Percentiles rank a stretch among this genome's conserved stretches.
Conservation (phyloP, 2,888 invertebrate species). For the Melanchra persicariae region DNA sequence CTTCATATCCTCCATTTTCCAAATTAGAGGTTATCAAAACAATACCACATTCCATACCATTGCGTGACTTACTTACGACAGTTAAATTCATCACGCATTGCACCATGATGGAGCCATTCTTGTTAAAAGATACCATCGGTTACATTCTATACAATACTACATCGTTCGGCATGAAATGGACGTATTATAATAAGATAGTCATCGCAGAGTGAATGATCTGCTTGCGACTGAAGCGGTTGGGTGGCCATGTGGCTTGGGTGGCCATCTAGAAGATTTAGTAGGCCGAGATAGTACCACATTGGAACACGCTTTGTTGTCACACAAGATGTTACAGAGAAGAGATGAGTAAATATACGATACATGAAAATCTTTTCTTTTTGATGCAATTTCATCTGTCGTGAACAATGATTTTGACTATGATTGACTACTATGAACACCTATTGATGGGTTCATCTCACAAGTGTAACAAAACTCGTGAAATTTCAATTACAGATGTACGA, state of each 20-base stretch:
- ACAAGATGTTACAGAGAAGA: not conserved
- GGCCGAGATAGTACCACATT: not conserved
- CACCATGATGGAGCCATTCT: slow-evolving; percentile 59
- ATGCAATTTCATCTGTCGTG: not conserved
- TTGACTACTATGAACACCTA: not conserved
- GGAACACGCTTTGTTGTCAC: not conserved
- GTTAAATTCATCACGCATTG: slow-evolving; percentile 55
- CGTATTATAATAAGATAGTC: slow-evolving; percentile 43
- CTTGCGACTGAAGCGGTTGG: slow-evolving; percentile 10
- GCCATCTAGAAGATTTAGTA: not conserved
- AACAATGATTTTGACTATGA: not conserved
- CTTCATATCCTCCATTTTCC: slow-evolving; percentile 23
- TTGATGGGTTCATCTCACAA: not conserved
- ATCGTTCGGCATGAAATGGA: slow-evolving; percentile 46
- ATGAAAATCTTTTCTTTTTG: not conserved
- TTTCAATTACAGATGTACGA: not conserved
- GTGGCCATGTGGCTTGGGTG: not conserved
- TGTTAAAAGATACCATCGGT: slow-evolving; percentile 55
- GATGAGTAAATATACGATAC: not conserved
- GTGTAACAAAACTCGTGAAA: not conserved
- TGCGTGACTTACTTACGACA: slow-evolving; percentile 50
- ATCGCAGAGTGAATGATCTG: slow-evolving; percentile 43
- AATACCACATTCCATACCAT: slow-evolving; percentile 34
- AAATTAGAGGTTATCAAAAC: slow-evolving; percentile 40
- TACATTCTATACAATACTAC: slow-evolving; percentile 51